Evolutionary conservation across 2,113 vertebrate genomes (phyloP).

Genomic region (Dunckerocampus dactyliophorus): DNA sequence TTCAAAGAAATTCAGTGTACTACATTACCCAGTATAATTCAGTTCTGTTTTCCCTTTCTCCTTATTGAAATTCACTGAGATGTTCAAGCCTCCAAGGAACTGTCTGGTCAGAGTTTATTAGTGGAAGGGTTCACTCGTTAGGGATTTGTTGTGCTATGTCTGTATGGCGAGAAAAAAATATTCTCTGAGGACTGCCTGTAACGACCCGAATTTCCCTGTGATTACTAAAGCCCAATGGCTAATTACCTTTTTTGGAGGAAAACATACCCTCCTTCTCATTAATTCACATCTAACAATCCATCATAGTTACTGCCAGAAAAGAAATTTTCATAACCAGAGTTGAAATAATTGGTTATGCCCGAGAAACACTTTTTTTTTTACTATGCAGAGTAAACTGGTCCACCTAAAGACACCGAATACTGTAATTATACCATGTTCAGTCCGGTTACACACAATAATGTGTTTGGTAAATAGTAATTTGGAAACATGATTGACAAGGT

Average conservation of each 20-base stretch:
- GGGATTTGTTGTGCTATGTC: conserved; percentile 21
- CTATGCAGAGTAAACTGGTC: no score
- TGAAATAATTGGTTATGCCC: no score
- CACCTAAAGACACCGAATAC: no score
- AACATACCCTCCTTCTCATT: conserved; percentile 63
- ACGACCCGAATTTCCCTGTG: conserved; percentile 44
- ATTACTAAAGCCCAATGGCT: conserved; percentile 55
- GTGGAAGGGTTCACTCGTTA: conserved; percentile 23
- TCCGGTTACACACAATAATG: no score
- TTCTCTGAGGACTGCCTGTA: conserved; percentile 38
- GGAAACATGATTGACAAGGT: no score
- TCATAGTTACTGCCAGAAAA: conserved; percentile 71
- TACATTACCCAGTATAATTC: background rate
- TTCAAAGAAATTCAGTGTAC: no score
- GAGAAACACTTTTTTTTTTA: no score
- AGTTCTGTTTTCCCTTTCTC: conserved; percentile 10
- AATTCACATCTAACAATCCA: conserved; percentile 60
- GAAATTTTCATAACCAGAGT: conserved; percentile 31
- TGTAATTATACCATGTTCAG: no score
- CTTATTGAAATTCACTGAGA: conserved; percentile 45
- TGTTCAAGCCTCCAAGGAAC: conserved; percentile 31
- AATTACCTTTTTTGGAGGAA: conserved; percentile 66
- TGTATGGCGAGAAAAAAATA: conserved; percentile 30
- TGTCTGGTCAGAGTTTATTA: conserved; percentile 55
- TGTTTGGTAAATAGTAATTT: no score